Conservation (phyloP, 2,797 vertebrate genomes). For the Sarcoramphus papa region DNA sequence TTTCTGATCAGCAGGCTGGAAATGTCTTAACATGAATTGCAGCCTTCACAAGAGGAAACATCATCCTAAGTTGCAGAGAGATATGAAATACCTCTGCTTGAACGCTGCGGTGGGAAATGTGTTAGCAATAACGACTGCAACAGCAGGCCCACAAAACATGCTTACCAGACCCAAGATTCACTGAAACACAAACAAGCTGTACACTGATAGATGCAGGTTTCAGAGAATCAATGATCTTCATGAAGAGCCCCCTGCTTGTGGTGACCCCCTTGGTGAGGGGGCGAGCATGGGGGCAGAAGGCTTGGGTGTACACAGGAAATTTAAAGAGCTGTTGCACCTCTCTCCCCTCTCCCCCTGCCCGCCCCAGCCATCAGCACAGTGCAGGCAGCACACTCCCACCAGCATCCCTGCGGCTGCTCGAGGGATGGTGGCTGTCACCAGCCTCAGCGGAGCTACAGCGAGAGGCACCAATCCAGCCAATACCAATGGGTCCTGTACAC, state of each 20-base stretch:
- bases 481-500: neutral
- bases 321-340: neutral
- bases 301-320: neutral
- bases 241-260: accelerated
- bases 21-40: neutral
- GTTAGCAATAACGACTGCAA: neutral
- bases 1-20: neutral
- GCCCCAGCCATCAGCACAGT: neutral
- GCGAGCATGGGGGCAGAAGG: accelerated
- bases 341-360: neutral
- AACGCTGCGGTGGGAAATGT: neutral
- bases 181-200: neutral
- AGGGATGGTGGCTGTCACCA: neutral
- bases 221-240: neutral
- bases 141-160: neutral
- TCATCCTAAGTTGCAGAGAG: neutral
- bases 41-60: neutral
- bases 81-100: neutral
- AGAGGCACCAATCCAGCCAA: neutral
- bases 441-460: accelerated
- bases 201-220: neutral
- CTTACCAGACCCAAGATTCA: neutral
- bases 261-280: neutral
- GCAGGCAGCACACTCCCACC: accelerated
- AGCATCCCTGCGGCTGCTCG: accelerated